Base-by-base conservation (phyloP, 2,888 invertebrate genomes). In the Nineta flava region DNA sequence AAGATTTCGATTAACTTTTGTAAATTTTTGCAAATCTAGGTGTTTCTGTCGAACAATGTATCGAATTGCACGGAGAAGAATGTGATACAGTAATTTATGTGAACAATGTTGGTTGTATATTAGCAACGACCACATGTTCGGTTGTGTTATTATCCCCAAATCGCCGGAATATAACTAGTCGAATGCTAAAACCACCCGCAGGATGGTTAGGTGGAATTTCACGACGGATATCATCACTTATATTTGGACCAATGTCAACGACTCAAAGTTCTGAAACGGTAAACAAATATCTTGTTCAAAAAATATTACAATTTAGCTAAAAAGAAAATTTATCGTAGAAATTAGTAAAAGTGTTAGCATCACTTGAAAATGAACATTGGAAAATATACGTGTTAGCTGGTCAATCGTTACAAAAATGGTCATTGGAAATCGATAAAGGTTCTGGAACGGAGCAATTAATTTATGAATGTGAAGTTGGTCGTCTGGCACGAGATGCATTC, bases 81-180 rank as follows among this genome's bases (percentile, higher is more conserved):
- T 90, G 88, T 58, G 85, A 86, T 58, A 76, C 80, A 50, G 68
- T 90, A 15, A 74, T 79, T 1, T 76, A 77, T 54, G 70, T 82
- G 46, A 74, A 82, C 47, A 76, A 79, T 0, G 73, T 81, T 46
- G 88, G 88, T 1, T 84, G 90, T 60, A 75, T 94, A 56, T 72
- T 94, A 46, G 88, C 90, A 1, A 95, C 94, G 10, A 94, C 94
- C 0, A 93, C 94, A 0, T 90, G 91, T 60, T 90, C 87, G 1
- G 74, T 93, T 31, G 80, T 90, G 0, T 69, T 86, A 21, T 70
- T 87, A 4, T 77, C 81, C 55, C 72, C 81, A 9, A 50, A 62
- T 60, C 77, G 85, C 26, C 79, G 83, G 57, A 74, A 75, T 3
- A 73, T 87, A 49, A 63, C 69, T 1, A 84, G 82, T 57, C 75